Percentiles rank a stretch among this genome's conserved stretches.
These are phyloP conservation scores for Pelagia noctiluca DNA, from an alignment of 30 jellyfish, hydroid and myxozoan species.

Conservation along the genomic window DNA sequence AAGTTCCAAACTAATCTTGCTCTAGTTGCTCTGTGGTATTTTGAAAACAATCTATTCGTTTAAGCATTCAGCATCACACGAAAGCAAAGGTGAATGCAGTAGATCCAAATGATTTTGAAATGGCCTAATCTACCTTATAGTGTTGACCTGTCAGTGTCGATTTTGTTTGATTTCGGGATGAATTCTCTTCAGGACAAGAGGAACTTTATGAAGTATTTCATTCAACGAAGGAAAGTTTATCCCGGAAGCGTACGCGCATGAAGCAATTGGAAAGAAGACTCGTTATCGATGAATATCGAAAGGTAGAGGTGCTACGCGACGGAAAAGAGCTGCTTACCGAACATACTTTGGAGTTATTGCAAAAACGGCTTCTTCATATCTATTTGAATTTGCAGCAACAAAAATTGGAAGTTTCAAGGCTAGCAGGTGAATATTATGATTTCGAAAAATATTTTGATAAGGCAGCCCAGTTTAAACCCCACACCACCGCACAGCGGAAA, in stretches of 20 bases:
- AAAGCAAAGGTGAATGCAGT: too few relatives aligned
- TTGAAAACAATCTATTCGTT: too few relatives aligned
- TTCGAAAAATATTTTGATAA: background rate
- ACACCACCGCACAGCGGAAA: too few relatives aligned
- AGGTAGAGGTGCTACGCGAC: background rate
- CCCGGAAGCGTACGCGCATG: background rate
- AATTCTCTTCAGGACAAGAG: constrained; percentile 40
- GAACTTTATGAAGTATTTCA: constrained; percentile 10
- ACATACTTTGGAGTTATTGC: constrained; percentile 18
- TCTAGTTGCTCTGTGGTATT: too few relatives aligned
- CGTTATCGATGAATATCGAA: constrained; percentile 13
- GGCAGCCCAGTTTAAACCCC: background rate
- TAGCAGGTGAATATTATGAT: background rate
- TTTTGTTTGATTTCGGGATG: too few relatives aligned
- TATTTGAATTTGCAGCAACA: constrained; percentile 38
- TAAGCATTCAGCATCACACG: too few relatives aligned
- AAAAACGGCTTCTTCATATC: constrained; percentile 21
- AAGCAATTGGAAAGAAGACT: constrained; percentile 11
- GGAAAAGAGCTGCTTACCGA: constrained; percentile 8
- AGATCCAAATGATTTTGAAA: too few relatives aligned
- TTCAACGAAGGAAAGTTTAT: background rate
- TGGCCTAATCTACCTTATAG: too few relatives aligned
- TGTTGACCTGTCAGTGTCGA: too few relatives aligned
- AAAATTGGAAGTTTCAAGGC: constrained; percentile 13
- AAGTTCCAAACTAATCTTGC: too few relatives aligned